Conservation (phyloP, 2,113 vertebrate species). For the Sturnus vulgaris region DNA sequence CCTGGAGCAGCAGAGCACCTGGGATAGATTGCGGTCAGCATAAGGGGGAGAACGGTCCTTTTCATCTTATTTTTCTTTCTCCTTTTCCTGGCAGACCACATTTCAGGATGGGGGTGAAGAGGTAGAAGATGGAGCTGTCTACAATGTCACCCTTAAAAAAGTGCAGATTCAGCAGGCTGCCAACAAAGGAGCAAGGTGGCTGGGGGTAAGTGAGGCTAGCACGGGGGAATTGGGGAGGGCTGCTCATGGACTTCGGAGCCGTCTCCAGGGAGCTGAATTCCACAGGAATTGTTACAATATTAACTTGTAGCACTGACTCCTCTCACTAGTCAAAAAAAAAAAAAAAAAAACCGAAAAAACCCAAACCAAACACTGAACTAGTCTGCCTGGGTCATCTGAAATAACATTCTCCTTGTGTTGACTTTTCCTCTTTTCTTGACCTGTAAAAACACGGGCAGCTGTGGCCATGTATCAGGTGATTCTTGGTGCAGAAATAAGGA, state of each 20-base stretch:
- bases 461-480: background rate
- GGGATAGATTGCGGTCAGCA: conserved; percentile 43
- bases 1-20: conserved; percentile 34
- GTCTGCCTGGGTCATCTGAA: background rate
- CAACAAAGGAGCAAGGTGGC: conserved; percentile 89
- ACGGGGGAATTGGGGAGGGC: background rate
- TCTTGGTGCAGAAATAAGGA: background rate
- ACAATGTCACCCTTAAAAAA: conserved; percentile 92
- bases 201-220: conserved; percentile 72
- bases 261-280: conserved; percentile 23
- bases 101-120: conserved; percentile 96
- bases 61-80: background rate
- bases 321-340: background rate
- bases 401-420: background rate
- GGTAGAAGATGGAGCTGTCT: conserved; percentile 93
- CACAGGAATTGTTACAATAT: background rate
- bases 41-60: background rate
- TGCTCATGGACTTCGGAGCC: conserved; percentile 46
- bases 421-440: background rate
- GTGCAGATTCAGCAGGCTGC: conserved; percentile 95
- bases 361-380: background rate
- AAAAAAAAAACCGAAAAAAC: background rate
- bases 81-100: conserved; percentile 80
- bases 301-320: conserved; percentile 34
- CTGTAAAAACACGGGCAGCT: background rate